Evolutionary conservation across 1,140 invertebrate genomes (phyloP).

Genomic region (Drosophila punjabiensis): DNA sequence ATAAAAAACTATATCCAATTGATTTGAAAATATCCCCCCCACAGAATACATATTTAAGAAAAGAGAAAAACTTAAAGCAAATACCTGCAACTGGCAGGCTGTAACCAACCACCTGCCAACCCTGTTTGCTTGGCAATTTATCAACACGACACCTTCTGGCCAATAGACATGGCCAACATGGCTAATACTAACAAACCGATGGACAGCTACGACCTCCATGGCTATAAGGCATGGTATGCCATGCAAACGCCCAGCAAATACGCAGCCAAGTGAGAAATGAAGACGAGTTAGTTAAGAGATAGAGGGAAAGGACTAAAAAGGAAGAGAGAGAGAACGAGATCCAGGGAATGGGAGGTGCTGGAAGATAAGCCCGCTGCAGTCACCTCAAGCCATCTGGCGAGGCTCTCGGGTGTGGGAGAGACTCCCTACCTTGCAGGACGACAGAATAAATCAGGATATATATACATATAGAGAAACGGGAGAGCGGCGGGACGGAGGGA

Average conservation of each 20-base stretch:
- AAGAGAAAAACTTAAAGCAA: neutral
- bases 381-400: slow-evolving; percentile 58
- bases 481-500: neutral
- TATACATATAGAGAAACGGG: slow-evolving; percentile 6
- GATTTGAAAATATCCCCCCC: neutral
- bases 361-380: slow-evolving; percentile 61
- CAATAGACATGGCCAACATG: slow-evolving; percentile 72
- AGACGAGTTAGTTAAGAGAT: slow-evolving; percentile 80
- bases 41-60: neutral
- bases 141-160: slow-evolving; percentile 56
- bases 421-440: slow-evolving; percentile 18
- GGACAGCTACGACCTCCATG: slow-evolving; percentile 22
- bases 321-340: neutral
- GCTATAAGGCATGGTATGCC: neutral
- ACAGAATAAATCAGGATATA: slow-evolving; percentile 74
- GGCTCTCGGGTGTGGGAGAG: slow-evolving; percentile 31
- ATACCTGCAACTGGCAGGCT: neutral
- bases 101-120: slow-evolving; percentile 47
- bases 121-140: slow-evolving; percentile 48
- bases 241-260: slow-evolving; percentile 67
- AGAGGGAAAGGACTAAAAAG: slow-evolving; percentile 1
- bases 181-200: slow-evolving; percentile 45
- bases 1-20: neutral
- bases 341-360: neutral
- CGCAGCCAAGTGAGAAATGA: slow-evolving; percentile 81